These are phyloP conservation scores for Zelostemma sp. DNA, from an alignment of 1,140 invertebrate species.

Conservation along the genomic window DNA sequence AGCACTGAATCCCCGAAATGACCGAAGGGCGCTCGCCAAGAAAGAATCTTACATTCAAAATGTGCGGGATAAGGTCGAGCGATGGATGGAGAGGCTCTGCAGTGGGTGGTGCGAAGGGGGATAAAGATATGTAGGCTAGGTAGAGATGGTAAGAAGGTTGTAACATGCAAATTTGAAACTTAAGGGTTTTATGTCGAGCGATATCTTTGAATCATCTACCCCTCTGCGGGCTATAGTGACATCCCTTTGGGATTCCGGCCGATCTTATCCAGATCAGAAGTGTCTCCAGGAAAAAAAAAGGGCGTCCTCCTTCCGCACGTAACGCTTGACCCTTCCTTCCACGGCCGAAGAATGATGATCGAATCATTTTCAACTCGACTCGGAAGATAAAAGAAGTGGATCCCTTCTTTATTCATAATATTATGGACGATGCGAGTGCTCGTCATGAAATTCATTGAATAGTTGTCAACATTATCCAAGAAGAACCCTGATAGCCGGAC, in stretches of 20 bases:
- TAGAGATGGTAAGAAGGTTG: slow-evolving; percentile 54
- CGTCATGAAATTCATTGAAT: slow-evolving; percentile 8
- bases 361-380: slow-evolving; percentile 20
- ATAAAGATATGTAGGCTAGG: slow-evolving; percentile 46
- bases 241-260: slow-evolving; percentile 48
- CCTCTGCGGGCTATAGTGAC: slow-evolving; percentile 39
- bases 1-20: slow-evolving; percentile 57
- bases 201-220: slow-evolving; percentile 67
- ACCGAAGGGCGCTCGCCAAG: slow-evolving; percentile 55
- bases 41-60: slow-evolving; percentile 64
- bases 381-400: no score
- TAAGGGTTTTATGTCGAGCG: slow-evolving; percentile 69
- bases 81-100: slow-evolving; percentile 28
- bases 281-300: slow-evolving; percentile 50
- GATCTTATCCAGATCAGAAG: slow-evolving; percentile 61
- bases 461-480: slow-evolving; percentile 28
- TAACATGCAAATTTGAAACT: slow-evolving; percentile 71
- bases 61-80: slow-evolving; percentile 58
- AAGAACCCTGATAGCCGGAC: no score
- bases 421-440: neutral
- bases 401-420: no score
- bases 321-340: slow-evolving; percentile 34
- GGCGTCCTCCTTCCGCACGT: slow-evolving; percentile 15
- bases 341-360: slow-evolving; percentile 8
- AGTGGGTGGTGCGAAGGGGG: slow-evolving; percentile 26